Evolutionary conservation across 2,888 invertebrate species (phyloP).

Genomic region (Callosobruchus maculatus): DNA sequence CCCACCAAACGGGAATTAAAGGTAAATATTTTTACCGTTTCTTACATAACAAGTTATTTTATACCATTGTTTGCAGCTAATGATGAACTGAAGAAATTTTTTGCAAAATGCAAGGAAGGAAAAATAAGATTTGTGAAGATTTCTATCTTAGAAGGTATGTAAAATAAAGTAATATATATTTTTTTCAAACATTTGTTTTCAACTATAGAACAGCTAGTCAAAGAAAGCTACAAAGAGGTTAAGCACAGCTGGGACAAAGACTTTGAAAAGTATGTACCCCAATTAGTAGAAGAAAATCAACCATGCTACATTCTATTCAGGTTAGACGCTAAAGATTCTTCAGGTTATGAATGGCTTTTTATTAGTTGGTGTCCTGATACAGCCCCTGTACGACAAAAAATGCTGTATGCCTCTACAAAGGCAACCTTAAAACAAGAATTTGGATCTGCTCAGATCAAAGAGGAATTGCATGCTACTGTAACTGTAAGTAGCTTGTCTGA

Average conservation of each 20-base stretch:
- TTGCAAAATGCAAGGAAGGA: slow-evolving; percentile 78
- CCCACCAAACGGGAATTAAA: slow-evolving; percentile 88
- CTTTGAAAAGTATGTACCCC: slow-evolving; percentile 71
- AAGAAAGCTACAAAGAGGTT: slow-evolving; percentile 63
- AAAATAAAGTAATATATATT: neutral
- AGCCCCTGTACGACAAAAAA: slow-evolving; percentile 88
- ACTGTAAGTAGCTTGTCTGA: slow-evolving; percentile 53
- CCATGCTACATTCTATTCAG: slow-evolving; percentile 86
- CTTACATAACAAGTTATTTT: slow-evolving; percentile 7
- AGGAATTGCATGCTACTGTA: slow-evolving; percentile 88
- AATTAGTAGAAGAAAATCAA: slow-evolving; percentile 70
- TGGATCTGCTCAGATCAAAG: slow-evolving; percentile 88
- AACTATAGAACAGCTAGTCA: slow-evolving; percentile 67
- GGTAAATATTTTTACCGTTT: slow-evolving; percentile 51
- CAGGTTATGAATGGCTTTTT: slow-evolving; percentile 88
- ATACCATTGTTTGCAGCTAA: slow-evolving; percentile 63
- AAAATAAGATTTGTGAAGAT: slow-evolving; percentile 79
- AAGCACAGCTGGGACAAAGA: slow-evolving; percentile 82
- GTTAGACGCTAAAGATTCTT: slow-evolving; percentile 71
- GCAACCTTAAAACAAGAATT: slow-evolving; percentile 96
- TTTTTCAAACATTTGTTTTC: neutral
- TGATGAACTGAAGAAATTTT: slow-evolving; percentile 73
- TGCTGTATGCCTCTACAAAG: slow-evolving; percentile 97
- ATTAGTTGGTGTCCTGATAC: slow-evolving; percentile 94
- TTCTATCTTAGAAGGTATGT: slow-evolving; percentile 79